Conservation (phyloP, 2,888 invertebrate genomes). For the Arenicola marina region DNA sequence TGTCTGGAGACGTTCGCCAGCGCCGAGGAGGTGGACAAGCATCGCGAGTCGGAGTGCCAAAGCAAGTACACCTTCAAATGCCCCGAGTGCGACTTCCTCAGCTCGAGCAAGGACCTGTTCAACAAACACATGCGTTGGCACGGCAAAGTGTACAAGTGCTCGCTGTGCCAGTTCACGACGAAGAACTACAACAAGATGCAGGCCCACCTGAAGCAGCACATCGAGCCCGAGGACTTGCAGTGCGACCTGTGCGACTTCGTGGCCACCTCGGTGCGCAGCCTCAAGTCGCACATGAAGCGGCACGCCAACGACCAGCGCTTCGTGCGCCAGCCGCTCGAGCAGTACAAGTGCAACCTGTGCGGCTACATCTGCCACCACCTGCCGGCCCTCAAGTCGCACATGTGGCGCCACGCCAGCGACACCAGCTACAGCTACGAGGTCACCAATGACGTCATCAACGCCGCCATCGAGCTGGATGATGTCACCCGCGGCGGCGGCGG, state of each 20-base stretch:
- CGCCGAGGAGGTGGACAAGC: neutral
- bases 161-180: conserved; percentile 43
- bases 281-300: conserved; percentile 60
- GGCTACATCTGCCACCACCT: conserved; percentile 60
- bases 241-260: conserved; percentile 56
- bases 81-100: conserved; percentile 54
- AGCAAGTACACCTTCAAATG: conserved; percentile 30
- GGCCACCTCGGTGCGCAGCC: conserved; percentile 52
- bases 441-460: conserved; percentile 58
- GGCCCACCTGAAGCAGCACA: conserved; percentile 35
- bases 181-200: conserved; percentile 37
- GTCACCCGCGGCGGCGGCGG: neutral
- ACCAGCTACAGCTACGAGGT: conserved; percentile 56
- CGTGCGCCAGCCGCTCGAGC: conserved; percentile 58
- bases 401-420: conserved; percentile 60
- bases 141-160: conserved; percentile 30
- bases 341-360: conserved; percentile 60
- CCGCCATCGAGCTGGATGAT: conserved; percentile 53
- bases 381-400: conserved; percentile 59
- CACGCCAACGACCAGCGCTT: conserved; percentile 58
- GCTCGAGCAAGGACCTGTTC: conserved; percentile 35
- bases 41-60: neutral
- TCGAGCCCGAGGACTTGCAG: conserved; percentile 36
- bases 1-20: neutral
- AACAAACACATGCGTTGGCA: conserved; percentile 9